Base-by-base conservation (phyloP, 2,888 invertebrate species). In the Trissolcus japonicus region DNA sequence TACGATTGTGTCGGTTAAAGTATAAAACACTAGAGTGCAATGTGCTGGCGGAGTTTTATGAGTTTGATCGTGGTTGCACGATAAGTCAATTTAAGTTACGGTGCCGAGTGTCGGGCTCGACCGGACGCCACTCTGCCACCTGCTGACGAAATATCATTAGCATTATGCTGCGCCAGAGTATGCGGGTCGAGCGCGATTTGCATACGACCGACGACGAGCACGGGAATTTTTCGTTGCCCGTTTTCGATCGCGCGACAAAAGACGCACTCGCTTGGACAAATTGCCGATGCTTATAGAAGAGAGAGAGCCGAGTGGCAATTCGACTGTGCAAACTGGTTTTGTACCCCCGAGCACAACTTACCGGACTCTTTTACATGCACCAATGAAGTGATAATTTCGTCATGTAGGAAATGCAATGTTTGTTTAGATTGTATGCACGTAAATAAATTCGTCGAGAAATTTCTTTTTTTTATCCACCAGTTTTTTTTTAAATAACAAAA, bases 61-160 rank as follows among this genome's bases (percentile, higher is more conserved):
- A 50, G 67, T 53, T 53, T 29, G 35, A 35, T 35, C 35, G 35
- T 11, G 35, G 35, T 35, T 35, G 35, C 35, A 54, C 59, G 67
- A 68, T 60, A 53, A 59, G 59, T 68, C 67, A 60, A 68, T 60
- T 68, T 35, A 35, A 35, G 35, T 35, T 35, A 35, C 35, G 35
- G 35, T 35, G 35, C 35, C 35, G 35, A 35, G 35, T 35, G 35
- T 7, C 35, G 35, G n/a, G 50, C 35, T 46, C 43, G 35, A 13
- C 54, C 19, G 14, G 16, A 14, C 46, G 63, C 3, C 55, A 55
- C 35, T 65, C 55, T 29, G 66, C 57, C 66, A 66, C 66, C 66
- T 66, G 66, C 66, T 50, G 66, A 16, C 51, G 65, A 56, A 56
- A 65, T 56, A 56, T 35, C 65, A 56, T 65, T 65, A 65, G 21